These are phyloP conservation scores for Syrrhaptes paradoxus DNA, from an alignment of 2,113 vertebrate species.

Conservation along the genomic window DNA sequence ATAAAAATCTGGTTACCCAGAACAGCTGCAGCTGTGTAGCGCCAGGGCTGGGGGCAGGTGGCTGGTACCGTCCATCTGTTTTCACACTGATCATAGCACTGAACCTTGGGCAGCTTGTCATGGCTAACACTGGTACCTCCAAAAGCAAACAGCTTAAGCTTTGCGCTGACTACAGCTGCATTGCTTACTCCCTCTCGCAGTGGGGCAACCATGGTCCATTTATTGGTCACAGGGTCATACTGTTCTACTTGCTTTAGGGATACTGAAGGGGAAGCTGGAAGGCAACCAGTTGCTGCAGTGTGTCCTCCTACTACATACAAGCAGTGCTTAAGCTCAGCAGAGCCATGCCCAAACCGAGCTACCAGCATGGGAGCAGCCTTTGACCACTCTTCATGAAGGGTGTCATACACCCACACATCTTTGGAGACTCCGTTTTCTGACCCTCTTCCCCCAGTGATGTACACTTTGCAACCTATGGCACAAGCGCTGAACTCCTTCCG, in stretches of 20 bases:
- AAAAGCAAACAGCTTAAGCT: conserved; percentile 85
- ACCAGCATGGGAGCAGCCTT: conserved; percentile 85
- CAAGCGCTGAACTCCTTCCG: conserved; percentile 85
- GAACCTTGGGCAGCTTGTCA: conserved; percentile 85
- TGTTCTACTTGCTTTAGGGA: conserved; percentile 85
- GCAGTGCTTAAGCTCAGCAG: conserved; percentile 83
- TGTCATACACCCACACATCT: conserved; percentile 85
- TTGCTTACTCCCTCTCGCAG: conserved; percentile 85
- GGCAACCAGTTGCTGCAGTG: conserved; percentile 82
- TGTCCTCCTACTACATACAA: conserved; percentile 84
- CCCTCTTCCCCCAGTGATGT: conserved; percentile 82
- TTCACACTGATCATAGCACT: conserved; percentile 83
- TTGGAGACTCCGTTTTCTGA: conserved; percentile 85
- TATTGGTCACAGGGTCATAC: conserved; percentile 82
- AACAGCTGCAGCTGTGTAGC: conserved; percentile 84
- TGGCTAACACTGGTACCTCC: conserved; percentile 84
- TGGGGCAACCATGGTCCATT: conserved; percentile 85
- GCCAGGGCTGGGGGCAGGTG: conserved; percentile 86
- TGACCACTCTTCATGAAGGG: conserved; percentile 84
- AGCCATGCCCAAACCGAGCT: conserved; percentile 83
- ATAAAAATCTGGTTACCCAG: conserved; percentile 86
- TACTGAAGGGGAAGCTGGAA: conserved; percentile 83
- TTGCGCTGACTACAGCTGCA: conserved; percentile 83
- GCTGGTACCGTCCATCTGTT: conserved; percentile 85
- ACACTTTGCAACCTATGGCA: conserved; percentile 85